Conservation (phyloP, 2,888 invertebrate genomes). For the Brenthis ino region DNA sequence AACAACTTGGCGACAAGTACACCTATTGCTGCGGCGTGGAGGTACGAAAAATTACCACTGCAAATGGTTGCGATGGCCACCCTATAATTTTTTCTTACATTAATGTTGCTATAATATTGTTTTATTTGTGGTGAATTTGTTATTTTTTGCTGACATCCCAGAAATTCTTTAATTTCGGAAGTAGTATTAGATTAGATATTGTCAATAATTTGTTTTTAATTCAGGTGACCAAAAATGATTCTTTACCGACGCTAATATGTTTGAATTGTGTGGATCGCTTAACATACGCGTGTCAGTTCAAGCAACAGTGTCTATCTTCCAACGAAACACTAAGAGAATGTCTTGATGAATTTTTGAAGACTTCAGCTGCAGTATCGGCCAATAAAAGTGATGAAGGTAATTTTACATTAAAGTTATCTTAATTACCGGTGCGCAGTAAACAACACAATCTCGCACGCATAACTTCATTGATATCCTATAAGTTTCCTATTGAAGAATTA, state of each 20-base stretch:
- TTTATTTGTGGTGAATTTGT: constrained; percentile 59
- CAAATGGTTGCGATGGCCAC: constrained; percentile 83
- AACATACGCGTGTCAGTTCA: constrained; percentile 76
- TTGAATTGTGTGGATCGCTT: constrained; percentile 76
- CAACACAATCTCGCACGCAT: not conserved
- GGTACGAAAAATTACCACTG: constrained; percentile 75
- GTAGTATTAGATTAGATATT: constrained; percentile 30
- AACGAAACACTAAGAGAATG: constrained; percentile 78
- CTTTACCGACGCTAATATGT: constrained; percentile 77
- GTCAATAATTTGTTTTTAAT: constrained; percentile 44
- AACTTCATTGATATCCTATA: no score
- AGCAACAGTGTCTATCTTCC: constrained; percentile 75
- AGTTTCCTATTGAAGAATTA: no score
- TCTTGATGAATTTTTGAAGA: constrained; percentile 72
- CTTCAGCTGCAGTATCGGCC: constrained; percentile 61
- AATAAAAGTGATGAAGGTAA: constrained; percentile 59
- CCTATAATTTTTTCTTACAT: constrained; percentile 74
- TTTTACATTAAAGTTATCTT: constrained; percentile 12
- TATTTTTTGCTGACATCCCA: constrained; percentile 78
- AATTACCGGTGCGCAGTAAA: constrained; percentile 4
- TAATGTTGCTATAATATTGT: constrained; percentile 78
- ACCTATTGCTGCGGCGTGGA: constrained; percentile 75
- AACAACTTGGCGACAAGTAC: constrained; percentile 79
- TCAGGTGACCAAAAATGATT: constrained; percentile 73
- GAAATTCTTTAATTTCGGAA: constrained; percentile 46